Evolutionary conservation across 1,140 invertebrate species (phyloP).

Genomic region (Drosophila subobscura): DNA sequence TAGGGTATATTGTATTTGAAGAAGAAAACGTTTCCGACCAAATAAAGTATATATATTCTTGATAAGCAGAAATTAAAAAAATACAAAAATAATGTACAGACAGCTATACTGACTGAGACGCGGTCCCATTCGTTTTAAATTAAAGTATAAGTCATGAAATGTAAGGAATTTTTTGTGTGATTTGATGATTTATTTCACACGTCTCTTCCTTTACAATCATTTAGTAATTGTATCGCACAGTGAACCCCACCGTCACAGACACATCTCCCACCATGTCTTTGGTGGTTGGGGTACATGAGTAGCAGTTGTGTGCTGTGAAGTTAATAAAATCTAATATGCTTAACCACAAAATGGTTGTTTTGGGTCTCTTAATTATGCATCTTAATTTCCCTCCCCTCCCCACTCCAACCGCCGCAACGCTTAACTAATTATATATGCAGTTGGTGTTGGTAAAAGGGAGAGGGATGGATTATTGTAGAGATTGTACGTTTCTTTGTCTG

Average conservation of each 20-base stretch:
- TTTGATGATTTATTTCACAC: constrained; percentile 31
- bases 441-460: constrained; percentile 40
- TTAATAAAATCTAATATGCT: constrained; percentile 82
- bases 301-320: constrained; percentile 40
- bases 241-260: constrained; percentile 19
- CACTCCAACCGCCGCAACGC: constrained; percentile 12
- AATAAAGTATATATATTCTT: no score
- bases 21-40: no score
- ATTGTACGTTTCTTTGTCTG: neutral
- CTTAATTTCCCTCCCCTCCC: constrained; percentile 53
- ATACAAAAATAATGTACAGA: no score
- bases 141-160: no score
- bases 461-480: no score
- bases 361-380: constrained; percentile 79
- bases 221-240: constrained; percentile 27
- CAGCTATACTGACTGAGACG: no score
- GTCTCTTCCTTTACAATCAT: constrained; percentile 6
- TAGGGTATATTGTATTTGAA: no score
- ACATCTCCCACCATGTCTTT: neutral
- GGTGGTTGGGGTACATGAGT: neutral
- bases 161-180: neutral
- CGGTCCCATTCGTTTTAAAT: no score
- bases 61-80: no score
- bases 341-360: constrained; percentile 73
- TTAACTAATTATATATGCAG: constrained; percentile 73